A percentile compares a stretch with the other conserved stretches of the same genome.
phyloP scores from a whole-genome alignment of 2,797 vertebrate species.

The Glyptemys insculpta region DNA sequence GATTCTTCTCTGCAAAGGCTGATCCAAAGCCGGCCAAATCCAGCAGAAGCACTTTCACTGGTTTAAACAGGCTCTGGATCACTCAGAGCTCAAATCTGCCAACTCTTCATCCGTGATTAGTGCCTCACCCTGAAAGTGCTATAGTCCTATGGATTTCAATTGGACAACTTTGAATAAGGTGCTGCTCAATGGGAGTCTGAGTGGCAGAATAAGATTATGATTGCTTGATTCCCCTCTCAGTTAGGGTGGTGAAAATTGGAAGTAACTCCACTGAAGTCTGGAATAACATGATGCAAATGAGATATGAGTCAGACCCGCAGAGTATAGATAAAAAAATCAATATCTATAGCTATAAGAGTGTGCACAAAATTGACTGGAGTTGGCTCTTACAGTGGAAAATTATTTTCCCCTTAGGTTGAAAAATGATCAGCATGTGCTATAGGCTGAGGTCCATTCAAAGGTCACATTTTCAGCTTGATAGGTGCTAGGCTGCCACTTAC shows the following conservation, averaged over 20 bases:
- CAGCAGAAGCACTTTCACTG: background rate
- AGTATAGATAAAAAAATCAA: background rate
- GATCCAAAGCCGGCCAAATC: background rate
- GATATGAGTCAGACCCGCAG: background rate
- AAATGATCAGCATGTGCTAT: background rate
- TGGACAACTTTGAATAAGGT: background rate
- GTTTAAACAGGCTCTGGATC: background rate
- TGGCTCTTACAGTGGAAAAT: background rate
- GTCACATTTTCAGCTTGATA: background rate
- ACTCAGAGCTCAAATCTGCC: constrained; percentile 7
- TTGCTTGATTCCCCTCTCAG: background rate
- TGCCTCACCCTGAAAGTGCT: background rate
- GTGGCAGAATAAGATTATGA: background rate
- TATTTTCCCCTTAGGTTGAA: background rate
- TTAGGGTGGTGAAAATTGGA: background rate
- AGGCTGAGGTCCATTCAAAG: background rate
- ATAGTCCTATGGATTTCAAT: background rate
- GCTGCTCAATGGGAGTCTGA: background rate
- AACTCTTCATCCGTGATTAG: background rate
- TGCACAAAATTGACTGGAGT: background rate
- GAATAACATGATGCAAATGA: background rate
- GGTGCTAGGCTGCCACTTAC: background rate
- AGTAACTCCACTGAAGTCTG: background rate
- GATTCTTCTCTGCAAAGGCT: background rate
- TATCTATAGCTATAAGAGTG: background rate